Evolutionary conservation across 2,113 vertebrate species (phyloP).

Genomic region (Elaphurus davidianus): DNA sequence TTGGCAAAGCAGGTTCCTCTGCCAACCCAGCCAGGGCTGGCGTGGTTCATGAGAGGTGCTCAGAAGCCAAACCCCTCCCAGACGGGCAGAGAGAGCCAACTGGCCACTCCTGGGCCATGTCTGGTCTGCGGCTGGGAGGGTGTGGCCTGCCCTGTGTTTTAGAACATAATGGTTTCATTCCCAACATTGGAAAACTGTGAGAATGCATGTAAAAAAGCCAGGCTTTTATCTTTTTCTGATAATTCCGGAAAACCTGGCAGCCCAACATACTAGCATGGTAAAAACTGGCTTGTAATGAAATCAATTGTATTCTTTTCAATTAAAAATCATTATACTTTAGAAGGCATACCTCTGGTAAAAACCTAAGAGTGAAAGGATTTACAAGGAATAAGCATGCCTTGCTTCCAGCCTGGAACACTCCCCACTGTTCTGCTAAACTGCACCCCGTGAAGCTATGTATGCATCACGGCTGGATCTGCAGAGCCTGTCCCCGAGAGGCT

Average conservation of each 20-base stretch:
- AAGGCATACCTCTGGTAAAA: background rate
- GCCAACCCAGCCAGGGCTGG: background rate
- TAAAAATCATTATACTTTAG: background rate
- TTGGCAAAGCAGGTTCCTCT: background rate
- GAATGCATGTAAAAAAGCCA: background rate
- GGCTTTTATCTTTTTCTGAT: background rate
- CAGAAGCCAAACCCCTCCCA: too few relatives aligned
- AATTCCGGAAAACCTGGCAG: background rate
- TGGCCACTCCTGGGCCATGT: rapidly evolving
- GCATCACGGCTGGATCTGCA: rapidly evolving
- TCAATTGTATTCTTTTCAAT: background rate
- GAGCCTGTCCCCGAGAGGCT: background rate
- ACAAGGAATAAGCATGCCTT: background rate
- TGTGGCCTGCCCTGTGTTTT: background rate
- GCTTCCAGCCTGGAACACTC: too few relatives aligned
- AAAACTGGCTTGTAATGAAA: background rate
- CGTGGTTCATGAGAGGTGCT: rapidly evolving
- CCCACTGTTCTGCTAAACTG: background rate
- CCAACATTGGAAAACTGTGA: background rate
- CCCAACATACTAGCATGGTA: background rate
- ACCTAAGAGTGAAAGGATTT: background rate
- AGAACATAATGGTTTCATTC: background rate
- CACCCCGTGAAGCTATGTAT: rapidly evolving
- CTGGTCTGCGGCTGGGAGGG: background rate
- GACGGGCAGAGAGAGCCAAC: background rate